phyloP scores from a whole-genome alignment of 2,888 invertebrate species.

The Danaus chrysippus region DNA sequence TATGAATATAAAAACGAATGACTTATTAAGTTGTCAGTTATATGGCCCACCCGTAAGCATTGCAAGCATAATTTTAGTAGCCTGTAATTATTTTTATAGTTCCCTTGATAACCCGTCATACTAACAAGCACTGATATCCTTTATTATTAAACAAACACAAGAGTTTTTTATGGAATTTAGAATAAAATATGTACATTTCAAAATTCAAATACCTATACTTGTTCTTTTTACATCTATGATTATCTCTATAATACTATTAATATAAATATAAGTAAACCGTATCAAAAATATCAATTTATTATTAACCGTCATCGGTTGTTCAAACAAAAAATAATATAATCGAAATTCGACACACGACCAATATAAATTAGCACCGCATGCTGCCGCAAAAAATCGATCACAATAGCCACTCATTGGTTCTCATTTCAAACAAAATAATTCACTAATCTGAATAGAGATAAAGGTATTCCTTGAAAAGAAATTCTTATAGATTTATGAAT shows the following conservation, averaged over 20 bases:
- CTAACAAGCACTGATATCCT: slow-evolving; percentile 46
- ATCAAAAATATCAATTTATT: not conserved
- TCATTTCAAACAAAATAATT: slow-evolving; percentile 21
- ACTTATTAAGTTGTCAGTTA: slow-evolving; percentile 3
- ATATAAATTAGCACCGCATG: slow-evolving; percentile 53
- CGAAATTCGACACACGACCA: slow-evolving; percentile 49
- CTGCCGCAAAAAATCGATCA: slow-evolving; percentile 51
- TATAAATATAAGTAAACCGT: too few relatives aligned
- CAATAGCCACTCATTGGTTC: slow-evolving; percentile 37
- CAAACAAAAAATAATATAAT: slow-evolving; percentile 46
- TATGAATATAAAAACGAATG: not conserved
- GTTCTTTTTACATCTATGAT: too few relatives aligned
- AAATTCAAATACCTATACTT: too few relatives aligned
- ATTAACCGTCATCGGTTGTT: slow-evolving; percentile 33
- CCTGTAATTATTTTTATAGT: slow-evolving; percentile 39
- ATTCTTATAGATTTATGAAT: not conserved
- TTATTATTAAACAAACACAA: slow-evolving; percentile 55
- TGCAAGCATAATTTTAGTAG: slow-evolving; percentile 18
- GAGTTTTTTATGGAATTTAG: slow-evolving; percentile 52
- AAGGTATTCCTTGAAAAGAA: not conserved
- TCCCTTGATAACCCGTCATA: slow-evolving; percentile 39
- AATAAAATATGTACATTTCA: slow-evolving; percentile 26
- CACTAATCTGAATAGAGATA: not conserved
- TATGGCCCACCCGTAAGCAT: slow-evolving; percentile 22
- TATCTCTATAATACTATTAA: too few relatives aligned